Evolutionary conservation across 2,797 vertebrate species (phyloP).

Genomic region (Sorex maritimensis): DNA sequence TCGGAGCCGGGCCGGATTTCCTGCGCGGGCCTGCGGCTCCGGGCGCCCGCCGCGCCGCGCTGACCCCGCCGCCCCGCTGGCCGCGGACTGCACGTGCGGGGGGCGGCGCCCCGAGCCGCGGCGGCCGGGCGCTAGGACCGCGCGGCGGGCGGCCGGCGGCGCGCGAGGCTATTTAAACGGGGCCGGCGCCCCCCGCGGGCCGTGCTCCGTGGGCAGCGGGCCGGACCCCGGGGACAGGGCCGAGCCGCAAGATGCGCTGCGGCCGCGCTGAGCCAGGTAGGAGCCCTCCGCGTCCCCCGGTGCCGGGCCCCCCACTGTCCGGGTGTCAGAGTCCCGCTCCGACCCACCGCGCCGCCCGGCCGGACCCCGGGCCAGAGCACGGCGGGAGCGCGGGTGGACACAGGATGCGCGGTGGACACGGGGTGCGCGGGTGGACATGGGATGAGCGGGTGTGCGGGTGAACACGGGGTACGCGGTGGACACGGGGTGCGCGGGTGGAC

Average conservation of each 20-base stretch:
- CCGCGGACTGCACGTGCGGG: slow-evolving; percentile 74
- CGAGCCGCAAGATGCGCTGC: slow-evolving; percentile 78
- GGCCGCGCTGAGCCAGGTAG: slow-evolving; percentile 89
- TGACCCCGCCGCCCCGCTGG: neutral
- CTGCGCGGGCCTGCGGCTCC: slow-evolving; percentile 68
- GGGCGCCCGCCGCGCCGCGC: neutral
- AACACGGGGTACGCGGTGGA: too few relatives aligned
- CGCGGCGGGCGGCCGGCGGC: slow-evolving; percentile 75
- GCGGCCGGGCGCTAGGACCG: slow-evolving; percentile 87
- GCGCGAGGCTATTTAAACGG: slow-evolving; percentile 83
- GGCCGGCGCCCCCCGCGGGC: slow-evolving; percentile 83
- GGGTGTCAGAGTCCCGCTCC: too few relatives aligned
- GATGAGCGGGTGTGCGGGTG: too few relatives aligned
- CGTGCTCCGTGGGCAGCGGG: slow-evolving; percentile 70
- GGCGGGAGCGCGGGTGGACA: too few relatives aligned
- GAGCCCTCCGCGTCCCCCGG: neutral
- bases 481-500: too few relatives aligned
- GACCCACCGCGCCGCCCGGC: too few relatives aligned
- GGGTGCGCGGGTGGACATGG: too few relatives aligned
- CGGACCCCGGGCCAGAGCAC: too few relatives aligned
- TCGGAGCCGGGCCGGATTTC: slow-evolving; percentile 80
- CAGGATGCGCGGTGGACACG: too few relatives aligned
- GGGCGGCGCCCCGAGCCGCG: neutral
- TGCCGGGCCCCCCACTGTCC: too few relatives aligned
- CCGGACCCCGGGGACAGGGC: slow-evolving; percentile 37